Conservation (phyloP, 2,888 invertebrate genomes). For the Epinotia nisella region DNA sequence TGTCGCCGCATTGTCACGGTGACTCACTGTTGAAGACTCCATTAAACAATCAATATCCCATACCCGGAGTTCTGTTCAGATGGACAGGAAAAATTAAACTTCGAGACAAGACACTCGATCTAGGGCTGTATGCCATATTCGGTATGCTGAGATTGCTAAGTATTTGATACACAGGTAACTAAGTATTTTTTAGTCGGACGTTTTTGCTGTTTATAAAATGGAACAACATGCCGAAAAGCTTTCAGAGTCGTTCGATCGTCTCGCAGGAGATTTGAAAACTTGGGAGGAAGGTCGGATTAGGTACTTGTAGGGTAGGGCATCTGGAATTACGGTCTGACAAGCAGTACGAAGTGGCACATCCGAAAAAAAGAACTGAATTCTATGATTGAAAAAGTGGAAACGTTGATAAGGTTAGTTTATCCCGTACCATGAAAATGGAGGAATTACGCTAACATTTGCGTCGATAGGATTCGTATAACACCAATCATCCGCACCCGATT, state of each 20-base stretch:
- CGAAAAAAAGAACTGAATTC: background rate
- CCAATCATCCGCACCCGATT: background rate
- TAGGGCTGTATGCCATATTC: background rate
- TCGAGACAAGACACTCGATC: background rate
- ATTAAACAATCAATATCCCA: constrained; percentile 13
- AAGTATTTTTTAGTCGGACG: background rate
- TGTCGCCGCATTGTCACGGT: constrained; percentile 5
- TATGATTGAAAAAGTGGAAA: too few relatives aligned
- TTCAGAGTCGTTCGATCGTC: background rate
- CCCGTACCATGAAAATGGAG: too few relatives aligned
- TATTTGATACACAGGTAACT: too few relatives aligned
- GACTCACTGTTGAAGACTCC: constrained; percentile 26
- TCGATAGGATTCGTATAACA: background rate
- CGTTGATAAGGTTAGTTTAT: too few relatives aligned
- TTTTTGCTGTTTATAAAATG: background rate
- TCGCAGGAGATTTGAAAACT: background rate
- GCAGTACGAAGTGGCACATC: background rate
- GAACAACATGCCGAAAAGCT: background rate
- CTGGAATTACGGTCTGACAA: background rate
- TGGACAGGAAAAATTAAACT: background rate
- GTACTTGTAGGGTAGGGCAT: background rate
- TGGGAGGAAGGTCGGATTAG: background rate
- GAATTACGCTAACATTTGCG: background rate
- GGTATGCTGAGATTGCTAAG: background rate
- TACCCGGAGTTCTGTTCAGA: background rate